Evolutionary conservation across 2,797 vertebrate species (phyloP).

Genomic region (Channa striata): DNA sequence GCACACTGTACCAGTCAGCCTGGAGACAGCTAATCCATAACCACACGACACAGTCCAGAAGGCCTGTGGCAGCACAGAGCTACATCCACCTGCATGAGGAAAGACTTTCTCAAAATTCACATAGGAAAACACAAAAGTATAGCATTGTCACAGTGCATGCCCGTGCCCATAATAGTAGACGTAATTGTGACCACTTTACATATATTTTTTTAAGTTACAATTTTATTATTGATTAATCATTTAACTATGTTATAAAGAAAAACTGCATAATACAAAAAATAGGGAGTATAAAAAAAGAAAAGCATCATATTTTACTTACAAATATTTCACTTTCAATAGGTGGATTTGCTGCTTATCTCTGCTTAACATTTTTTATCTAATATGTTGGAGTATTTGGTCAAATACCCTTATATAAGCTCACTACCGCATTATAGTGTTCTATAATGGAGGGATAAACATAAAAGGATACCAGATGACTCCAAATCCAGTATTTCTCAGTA

Average conservation of each 20-base stretch:
- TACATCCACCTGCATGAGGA: conserved; percentile 53
- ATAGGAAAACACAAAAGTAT: background rate
- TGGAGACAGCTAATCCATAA: conserved; percentile 59
- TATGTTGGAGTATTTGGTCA: too few species aligned
- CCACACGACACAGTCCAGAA: conserved; percentile 31
- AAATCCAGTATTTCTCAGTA: conserved; percentile 2
- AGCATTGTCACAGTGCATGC: background rate
- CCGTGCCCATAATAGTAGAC: background rate
- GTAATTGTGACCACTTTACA: background rate
- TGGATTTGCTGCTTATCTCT: background rate
- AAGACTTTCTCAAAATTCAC: conserved; percentile 40
- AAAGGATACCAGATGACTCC: background rate
- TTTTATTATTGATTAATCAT: background rate
- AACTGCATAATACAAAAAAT: too few species aligned
- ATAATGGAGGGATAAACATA: background rate
- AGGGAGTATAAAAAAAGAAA: too few species aligned
- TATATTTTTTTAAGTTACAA: background rate
- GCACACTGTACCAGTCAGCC: conserved; percentile 45
- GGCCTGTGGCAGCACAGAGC: conserved; percentile 11
- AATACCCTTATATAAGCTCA: background rate
- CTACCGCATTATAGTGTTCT: background rate
- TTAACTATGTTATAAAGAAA: background rate
- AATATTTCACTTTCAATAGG: background rate
- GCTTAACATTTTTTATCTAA: too few species aligned
- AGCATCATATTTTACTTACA: too few species aligned